Evolutionary conservation across 2,888 invertebrate genomes (phyloP).

Genomic region (Pogonocherus hispidulus): DNA sequence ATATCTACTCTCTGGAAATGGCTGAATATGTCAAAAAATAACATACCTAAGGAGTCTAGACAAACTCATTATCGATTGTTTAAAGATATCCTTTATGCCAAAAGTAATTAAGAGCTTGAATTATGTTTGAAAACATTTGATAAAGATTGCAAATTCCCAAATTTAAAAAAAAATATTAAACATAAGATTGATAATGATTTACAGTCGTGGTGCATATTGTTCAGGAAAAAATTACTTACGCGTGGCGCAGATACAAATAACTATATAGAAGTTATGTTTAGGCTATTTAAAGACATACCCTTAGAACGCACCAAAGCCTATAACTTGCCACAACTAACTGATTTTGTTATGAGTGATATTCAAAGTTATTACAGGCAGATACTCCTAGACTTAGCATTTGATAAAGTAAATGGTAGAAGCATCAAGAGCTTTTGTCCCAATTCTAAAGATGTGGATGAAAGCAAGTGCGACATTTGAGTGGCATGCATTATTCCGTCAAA

Average conservation of each 20-base stretch:
- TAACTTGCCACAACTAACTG: constrained; percentile 29
- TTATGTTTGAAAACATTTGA: constrained; percentile 10
- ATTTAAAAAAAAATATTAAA: constrained; percentile 23
- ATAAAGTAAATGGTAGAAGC: constrained; percentile 7
- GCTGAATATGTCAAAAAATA: constrained; percentile 24
- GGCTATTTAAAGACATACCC: constrained; percentile 39
- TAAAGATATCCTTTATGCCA: constrained; percentile 3
- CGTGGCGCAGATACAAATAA: constrained; percentile 40
- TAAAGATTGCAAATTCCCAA: constrained; percentile 26
- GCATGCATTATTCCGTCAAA: constrained; percentile 16
- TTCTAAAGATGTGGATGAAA: constrained; percentile 10
- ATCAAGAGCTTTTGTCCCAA: constrained; percentile 23
- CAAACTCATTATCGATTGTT: constrained; percentile 14
- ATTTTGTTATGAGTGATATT: constrained; percentile 31
- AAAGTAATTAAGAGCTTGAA: constrained; percentile 16
- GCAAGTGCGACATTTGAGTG: constrained; percentile 22
- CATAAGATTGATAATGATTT: constrained; percentile 19
- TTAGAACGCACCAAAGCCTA: constrained; percentile 38
- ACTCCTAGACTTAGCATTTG: constrained; percentile 16
- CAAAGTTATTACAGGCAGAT: constrained; percentile 30
- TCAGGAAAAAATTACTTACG: constrained; percentile 23
- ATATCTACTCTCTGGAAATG: constrained; percentile 35
- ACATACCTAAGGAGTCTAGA: constrained; percentile 13
- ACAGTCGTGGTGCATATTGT: constrained; percentile 26
- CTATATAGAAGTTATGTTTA: constrained; percentile 38